Evolutionary conservation across 2,113 vertebrate species (phyloP), one percentile per base, ranked within the genome.

Genomic region (Hippocampus guttulatus): DNA sequence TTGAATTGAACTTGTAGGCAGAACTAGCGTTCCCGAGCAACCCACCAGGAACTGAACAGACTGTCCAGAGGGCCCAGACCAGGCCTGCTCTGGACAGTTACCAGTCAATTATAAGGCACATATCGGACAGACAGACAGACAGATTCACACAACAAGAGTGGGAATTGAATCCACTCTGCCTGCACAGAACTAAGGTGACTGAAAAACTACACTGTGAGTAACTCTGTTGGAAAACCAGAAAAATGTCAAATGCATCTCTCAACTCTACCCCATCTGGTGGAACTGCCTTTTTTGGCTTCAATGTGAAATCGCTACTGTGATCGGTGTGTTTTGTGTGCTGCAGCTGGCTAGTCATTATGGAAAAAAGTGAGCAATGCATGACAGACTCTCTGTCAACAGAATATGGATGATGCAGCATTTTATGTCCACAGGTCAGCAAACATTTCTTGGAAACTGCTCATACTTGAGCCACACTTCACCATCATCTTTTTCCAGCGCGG

Each of bases 301-400:
- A 41, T n/a, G 16, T 72, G 74, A 69, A 83, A 69, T 86, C 82
- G 73, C 80, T 75, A 85, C 73, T 81, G 66, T 79, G 72, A 47
- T 66, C 76, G 71, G 62, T 80, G 73, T 82, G 79, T 75, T 81
- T 78, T 73, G 71, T 72, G 76, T 76, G 64, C 71, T 57, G 77
- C 72, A 81, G 82, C 77, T 73, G 69, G 76, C 69, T 70, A 33
- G 63, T 76, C 27, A 1, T 81, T 73, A 72, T 70, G 76, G 84
- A 82, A 83, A 84, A 67, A 71, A 78, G 69, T 74, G 85, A 85
- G 79, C 61, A 68, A 81, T 74, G 77, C 71, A 78, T 75, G 78
- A 86, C 79, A 41, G 47, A 65, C 2, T 74, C 72, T 81, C 80
- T 81, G 81, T 82, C 83, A 75, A 78, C 81, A 72, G 76, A 83